Evolutionary conservation across 2,797 vertebrate genomes (phyloP).

Genomic region (Mormyrops boulengeri): DNA sequence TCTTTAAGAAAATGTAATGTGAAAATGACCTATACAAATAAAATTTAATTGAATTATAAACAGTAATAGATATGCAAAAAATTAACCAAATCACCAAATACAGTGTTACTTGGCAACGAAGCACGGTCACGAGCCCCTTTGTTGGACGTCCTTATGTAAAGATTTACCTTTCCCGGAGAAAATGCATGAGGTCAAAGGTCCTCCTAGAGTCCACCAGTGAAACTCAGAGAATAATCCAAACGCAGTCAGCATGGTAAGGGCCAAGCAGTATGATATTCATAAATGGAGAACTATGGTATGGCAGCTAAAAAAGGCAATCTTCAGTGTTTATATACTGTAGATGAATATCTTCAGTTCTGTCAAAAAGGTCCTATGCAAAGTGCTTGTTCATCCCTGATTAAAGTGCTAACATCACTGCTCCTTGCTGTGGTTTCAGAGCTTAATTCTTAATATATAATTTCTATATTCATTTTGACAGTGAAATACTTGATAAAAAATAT

Average conservation of each 20-base stretch:
- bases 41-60: background rate
- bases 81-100: no score
- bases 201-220: background rate
- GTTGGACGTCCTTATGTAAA: no score
- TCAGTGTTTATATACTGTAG: background rate
- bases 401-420: background rate
- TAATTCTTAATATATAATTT: background rate
- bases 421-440: background rate
- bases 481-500: background rate
- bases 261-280: background rate
- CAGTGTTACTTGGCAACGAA: background rate
- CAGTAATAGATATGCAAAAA: background rate
- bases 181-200: background rate
- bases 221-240: background rate
- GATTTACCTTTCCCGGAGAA: background rate
- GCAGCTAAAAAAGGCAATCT: background rate
- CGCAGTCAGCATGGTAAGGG: background rate
- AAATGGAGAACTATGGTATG: background rate
- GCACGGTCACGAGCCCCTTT: no score
- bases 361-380: background rate
- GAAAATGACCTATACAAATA: background rate
- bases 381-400: background rate
- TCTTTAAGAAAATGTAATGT: background rate
- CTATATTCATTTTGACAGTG: background rate
- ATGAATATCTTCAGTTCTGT: background rate